These are phyloP conservation scores for Acridotheres tristis DNA, from an alignment of 2,797 vertebrate genomes.

Conservation along the genomic window DNA sequence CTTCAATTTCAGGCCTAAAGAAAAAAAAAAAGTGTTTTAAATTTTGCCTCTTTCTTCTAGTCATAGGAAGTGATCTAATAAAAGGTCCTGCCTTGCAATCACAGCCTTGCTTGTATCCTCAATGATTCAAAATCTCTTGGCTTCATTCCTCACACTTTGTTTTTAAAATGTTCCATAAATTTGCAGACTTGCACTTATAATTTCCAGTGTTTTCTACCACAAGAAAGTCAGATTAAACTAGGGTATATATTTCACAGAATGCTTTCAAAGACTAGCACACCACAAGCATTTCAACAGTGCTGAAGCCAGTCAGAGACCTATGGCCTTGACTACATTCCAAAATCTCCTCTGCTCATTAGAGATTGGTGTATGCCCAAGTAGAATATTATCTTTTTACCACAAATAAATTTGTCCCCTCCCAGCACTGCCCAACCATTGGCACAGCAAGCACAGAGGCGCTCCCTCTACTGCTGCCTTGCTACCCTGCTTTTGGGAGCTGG, in stretches of 20 bases:
- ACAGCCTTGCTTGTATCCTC: background rate
- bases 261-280: background rate
- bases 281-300: background rate
- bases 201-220: background rate
- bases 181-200: background rate
- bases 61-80: background rate
- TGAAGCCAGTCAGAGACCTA: background rate
- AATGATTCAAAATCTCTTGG: background rate
- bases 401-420: background rate
- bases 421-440: rapidly evolving
- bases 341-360: background rate
- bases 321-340: background rate
- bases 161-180: background rate
- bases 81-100: background rate
- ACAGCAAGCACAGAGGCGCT: background rate
- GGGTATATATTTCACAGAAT: background rate
- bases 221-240: background rate
- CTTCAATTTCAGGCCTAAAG: background rate
- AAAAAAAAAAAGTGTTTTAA: background rate
- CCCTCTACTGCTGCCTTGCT: background rate
- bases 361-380: background rate
- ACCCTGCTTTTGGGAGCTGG: background rate
- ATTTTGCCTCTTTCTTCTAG: background rate
- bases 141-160: background rate
- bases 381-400: background rate